Base-by-base conservation (phyloP, 2,888 invertebrate species). In the Chrysodeixis includens region DNA sequence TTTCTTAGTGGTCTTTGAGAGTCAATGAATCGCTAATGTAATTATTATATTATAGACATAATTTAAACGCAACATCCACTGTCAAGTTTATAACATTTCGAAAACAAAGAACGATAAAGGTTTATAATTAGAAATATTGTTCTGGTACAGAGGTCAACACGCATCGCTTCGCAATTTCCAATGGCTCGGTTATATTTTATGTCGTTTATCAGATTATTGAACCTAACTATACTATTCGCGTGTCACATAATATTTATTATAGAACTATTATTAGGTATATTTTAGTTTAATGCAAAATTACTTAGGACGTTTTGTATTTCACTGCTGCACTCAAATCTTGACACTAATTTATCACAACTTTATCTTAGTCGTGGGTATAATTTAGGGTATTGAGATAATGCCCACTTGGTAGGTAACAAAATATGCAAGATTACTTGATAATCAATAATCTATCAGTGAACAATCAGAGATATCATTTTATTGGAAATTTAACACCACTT, bases 51-150 rank as follows among this genome's bases (percentile, higher is more conserved):
- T 40, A 40, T 35, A 61, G 32, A 40, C 56, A 22, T 30, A 46
- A 66, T 65, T 52, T 16, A 56, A 69, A 16, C 44, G n/a, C 40
- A 57, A 55, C 62, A 58, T 74, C 71, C 73, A 75, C 61, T 72
- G 80, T 83, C 78, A 82, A 78, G 78, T 84, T 82, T 79, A 79
- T 81, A 77, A 77, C 80, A 63, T 69, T 67, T 74, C 62, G 66
- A 78, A 74, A 73, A 80, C 74, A 81, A 80, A 74, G 70, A 74
- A 63, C 60, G 79, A 80, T 81, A 80, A 81, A 71, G 83, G 84
- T 83, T 78, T 91, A 92, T 92, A 88, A 91, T 90, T 92, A 92
- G 92, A 91, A 86, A 85, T 86, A 87, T 88, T 85, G 86, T 82
- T 69, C 35, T 79, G 78, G 86, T 79, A 75, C 85, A 83, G 89